phyloP scores from a whole-genome alignment of 2,888 invertebrate genomes.

The Parnassius mnemosyne region DNA sequence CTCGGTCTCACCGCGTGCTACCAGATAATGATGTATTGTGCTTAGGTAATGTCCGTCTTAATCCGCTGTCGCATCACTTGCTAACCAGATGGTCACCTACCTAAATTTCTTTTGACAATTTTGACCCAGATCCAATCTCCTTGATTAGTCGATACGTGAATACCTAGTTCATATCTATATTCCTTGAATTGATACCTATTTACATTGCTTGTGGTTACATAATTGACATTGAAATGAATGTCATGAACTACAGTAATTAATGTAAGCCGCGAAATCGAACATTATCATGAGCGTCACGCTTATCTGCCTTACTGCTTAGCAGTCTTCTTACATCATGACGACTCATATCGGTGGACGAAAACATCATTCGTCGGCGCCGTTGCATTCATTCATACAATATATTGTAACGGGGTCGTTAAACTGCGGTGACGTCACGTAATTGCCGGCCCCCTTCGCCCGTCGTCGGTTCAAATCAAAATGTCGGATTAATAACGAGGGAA shows the following conservation, averaged over 20 bases:
- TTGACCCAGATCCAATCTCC: constrained; percentile 18
- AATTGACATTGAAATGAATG: constrained; percentile 5
- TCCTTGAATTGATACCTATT: too few relatives aligned
- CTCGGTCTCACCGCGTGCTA: constrained; percentile 57
- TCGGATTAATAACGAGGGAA: constrained; percentile 77
- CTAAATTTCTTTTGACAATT: constrained; percentile 56
- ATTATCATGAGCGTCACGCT: constrained; percentile 28
- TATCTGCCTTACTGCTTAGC: constrained; percentile 12
- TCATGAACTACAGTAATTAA: neutral
- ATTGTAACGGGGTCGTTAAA: constrained; percentile 80
- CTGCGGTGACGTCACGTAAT: constrained; percentile 78
- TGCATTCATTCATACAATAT: constrained; percentile 79
- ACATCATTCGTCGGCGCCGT: constrained; percentile 72
- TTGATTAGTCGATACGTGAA: neutral
- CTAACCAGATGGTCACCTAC: constrained; percentile 58
- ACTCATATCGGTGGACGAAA: constrained; percentile 54
- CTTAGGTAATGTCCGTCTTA: constrained; percentile 61
- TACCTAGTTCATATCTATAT: too few relatives aligned
- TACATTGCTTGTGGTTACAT: neutral
- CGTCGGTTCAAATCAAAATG: constrained; percentile 75
- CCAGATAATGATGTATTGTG: constrained; percentile 66
- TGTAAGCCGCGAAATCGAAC: constrained; percentile 14
- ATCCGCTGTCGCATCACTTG: constrained; percentile 53
- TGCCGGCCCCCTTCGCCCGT: constrained; percentile 73
- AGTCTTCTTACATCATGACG: constrained; percentile 44